Evolutionary conservation across 1,140 invertebrate genomes (phyloP).

Genomic region (Metopolophium dirhodum): DNA sequence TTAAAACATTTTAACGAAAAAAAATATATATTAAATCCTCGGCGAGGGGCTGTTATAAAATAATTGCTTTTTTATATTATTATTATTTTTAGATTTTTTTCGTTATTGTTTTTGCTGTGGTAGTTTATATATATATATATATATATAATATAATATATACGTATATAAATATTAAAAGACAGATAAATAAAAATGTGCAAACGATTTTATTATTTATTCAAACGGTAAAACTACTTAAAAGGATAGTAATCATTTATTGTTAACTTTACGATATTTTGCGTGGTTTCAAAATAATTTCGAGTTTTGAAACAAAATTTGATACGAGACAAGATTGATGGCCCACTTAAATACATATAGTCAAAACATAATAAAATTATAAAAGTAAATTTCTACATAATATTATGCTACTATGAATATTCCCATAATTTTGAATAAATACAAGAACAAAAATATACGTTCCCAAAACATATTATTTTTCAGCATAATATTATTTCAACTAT

Average conservation of each 20-base stretch:
- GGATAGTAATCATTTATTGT: background rate
- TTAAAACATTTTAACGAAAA: background rate
- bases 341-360: background rate
- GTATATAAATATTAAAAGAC: background rate
- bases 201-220: background rate
- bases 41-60: background rate
- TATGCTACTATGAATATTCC: background rate
- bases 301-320: background rate
- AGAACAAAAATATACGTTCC: too few species aligned
- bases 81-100: background rate
- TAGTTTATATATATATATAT: background rate
- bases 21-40: background rate
- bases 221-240: background rate
- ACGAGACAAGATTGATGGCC: background rate
- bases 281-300: background rate
- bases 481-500: background rate
- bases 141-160: too few species aligned
- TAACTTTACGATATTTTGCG: background rate
- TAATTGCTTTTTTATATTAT: constrained; percentile 27
- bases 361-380: constrained; percentile 4
- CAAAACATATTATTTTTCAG: too few species aligned
- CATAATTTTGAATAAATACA: background rate
- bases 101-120: background rate
- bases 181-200: background rate
- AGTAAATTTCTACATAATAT: background rate